phyloP scores from a whole-genome alignment of 2,888 invertebrate genomes.

The Bombylius discolor region DNA sequence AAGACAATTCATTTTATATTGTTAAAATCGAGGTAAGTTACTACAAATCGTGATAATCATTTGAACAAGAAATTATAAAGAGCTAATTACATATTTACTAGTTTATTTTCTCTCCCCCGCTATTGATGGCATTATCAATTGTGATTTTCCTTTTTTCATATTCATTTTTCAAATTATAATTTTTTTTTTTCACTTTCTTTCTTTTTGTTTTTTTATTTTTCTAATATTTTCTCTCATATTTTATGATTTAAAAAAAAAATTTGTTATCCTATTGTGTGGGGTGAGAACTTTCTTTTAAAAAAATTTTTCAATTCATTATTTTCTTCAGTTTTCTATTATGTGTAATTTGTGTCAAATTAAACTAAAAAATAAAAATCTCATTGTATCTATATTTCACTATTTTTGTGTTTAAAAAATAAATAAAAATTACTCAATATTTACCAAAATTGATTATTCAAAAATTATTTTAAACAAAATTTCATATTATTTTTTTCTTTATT shows the following conservation, averaged over 20 bases:
- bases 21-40: too few relatives aligned
- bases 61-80: too few relatives aligned
- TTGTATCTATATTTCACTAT: neutral
- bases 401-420: neutral
- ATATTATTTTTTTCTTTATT: slow-evolving; percentile 1
- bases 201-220: neutral
- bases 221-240: slow-evolving; percentile 2
- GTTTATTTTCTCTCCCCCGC: slow-evolving; percentile 13
- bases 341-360: too few relatives aligned
- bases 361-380: too few relatives aligned
- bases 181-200: neutral
- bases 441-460: neutral
- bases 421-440: slow-evolving; percentile 11
- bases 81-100: neutral
- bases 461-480: neutral
- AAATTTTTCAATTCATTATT: too few relatives aligned
- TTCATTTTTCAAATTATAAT: neutral
- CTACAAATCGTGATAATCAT: too few relatives aligned
- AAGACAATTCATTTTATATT: neutral
- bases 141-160: slow-evolving; percentile 2
- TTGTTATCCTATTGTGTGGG: too few relatives aligned
- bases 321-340: too few relatives aligned
- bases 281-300: too few relatives aligned
- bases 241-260: too few relatives aligned
- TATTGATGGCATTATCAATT: slow-evolving; percentile 11